A percentile compares a stretch with the other conserved stretches of the same genome.
phyloP scores from a whole-genome alignment of 2,113 vertebrate species.

The Fulmarus glacialis region DNA sequence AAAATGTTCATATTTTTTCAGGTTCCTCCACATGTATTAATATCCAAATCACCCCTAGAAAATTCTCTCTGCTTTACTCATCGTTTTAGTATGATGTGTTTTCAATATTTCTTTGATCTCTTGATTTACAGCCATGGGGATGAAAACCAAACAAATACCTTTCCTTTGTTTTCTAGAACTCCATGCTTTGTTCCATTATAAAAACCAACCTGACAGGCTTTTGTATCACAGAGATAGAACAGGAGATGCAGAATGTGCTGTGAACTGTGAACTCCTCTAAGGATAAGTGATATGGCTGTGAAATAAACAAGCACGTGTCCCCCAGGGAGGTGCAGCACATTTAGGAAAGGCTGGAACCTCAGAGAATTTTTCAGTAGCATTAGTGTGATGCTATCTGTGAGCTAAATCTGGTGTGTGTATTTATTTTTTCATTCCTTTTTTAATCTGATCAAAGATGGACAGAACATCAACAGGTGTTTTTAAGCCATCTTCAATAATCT shows the following conservation, averaged over 20 bases:
- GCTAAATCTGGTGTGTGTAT: not conserved
- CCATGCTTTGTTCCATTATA: not conserved
- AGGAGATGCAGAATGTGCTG: not conserved
- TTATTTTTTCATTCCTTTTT: not conserved
- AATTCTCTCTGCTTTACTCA: not conserved
- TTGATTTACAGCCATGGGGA: not conserved
- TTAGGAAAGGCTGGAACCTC: not conserved
- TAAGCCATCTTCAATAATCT: not conserved
- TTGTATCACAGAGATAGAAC: not conserved
- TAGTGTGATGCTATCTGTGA: not conserved
- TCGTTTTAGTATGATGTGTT: not conserved
- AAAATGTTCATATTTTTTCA: not conserved
- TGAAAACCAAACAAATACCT: constrained; percentile 4
- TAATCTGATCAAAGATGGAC: not conserved
- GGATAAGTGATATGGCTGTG: not conserved
- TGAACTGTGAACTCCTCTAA: not conserved
- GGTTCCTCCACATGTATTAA: not conserved
- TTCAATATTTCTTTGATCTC: not conserved
- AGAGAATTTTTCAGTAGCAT: not conserved
- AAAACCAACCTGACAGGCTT: constrained; percentile 11
- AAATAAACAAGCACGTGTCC: not conserved
- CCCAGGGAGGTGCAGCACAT: not conserved
- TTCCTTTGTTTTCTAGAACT: not conserved
- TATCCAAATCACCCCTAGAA: not conserved
- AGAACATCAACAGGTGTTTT: not conserved